These are phyloP conservation scores for Xenopus borealis DNA, from an alignment of 2,113 vertebrate species.

Conservation along the genomic window DNA sequence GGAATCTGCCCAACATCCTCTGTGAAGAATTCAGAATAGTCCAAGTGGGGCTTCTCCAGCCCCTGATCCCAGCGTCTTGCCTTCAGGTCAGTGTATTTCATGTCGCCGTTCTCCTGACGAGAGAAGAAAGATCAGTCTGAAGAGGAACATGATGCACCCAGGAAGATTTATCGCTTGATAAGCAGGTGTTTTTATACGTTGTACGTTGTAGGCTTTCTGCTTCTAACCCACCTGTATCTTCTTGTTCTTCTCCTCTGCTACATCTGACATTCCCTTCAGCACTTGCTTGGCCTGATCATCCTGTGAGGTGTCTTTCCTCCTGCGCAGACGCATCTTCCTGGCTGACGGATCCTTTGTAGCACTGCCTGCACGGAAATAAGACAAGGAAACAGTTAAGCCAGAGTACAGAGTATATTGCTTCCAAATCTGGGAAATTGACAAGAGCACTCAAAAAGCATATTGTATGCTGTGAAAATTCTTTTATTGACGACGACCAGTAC, in stretches of 20 bases:
- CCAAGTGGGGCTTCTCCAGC: conserved; percentile 88
- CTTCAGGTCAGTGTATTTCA: conserved; percentile 75
- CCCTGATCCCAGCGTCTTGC: conserved; percentile 88
- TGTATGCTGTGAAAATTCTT: too few species aligned
- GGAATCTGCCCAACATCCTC: conserved; percentile 91
- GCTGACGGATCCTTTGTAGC: conserved; percentile 80
- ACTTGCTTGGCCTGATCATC: conserved; percentile 98
- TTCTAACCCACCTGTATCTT: conserved; percentile 74
- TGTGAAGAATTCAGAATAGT: conserved; percentile 92
- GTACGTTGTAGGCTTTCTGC: too few species aligned
- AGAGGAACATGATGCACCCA: too few species aligned
- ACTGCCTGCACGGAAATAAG: conserved; percentile 47
- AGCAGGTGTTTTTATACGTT: too few species aligned
- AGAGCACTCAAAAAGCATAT: too few species aligned
- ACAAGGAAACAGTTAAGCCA: not conserved
- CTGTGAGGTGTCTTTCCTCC: conserved; percentile 84
- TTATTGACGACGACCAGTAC: too few species aligned
- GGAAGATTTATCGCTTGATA: too few species aligned
- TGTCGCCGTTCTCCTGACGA: conserved; percentile 76
- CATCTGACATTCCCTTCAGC: conserved; percentile 94
- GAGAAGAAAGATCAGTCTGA: fast-evolving
- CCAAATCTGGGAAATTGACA: too few species aligned
- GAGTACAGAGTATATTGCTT: too few species aligned
- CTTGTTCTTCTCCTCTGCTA: conserved; percentile 93
- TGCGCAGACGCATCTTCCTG: conserved; percentile 89